Evolutionary conservation across 1,140 invertebrate species (phyloP).

Genomic region (Cydia splendana): DNA sequence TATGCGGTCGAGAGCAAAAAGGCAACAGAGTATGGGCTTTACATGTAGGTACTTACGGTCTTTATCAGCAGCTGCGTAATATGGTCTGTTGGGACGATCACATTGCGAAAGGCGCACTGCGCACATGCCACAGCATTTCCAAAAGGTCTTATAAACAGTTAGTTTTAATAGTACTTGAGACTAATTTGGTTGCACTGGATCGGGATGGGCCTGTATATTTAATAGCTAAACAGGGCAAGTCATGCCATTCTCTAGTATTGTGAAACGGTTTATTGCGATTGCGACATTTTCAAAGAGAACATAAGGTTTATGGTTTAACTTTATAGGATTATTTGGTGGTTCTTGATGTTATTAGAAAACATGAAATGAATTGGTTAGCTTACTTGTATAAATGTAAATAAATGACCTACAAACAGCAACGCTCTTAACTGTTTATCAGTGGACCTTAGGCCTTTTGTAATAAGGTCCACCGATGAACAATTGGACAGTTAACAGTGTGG

Average conservation of each 20-base stretch:
- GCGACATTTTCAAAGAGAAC: neutral
- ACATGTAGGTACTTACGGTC: neutral
- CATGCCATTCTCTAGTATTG: slow-evolving; percentile 19
- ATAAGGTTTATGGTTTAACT: neutral
- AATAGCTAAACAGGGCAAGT: slow-evolving; percentile 21
- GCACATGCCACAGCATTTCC: neutral
- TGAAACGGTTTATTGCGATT: slow-evolving; percentile 1
- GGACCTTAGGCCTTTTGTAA: too few species aligned
- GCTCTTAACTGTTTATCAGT: too few species aligned
- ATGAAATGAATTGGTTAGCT: neutral
- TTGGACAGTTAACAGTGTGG: too few species aligned
- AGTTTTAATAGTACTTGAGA: neutral
- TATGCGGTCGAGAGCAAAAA: neutral
- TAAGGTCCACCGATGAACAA: too few species aligned
- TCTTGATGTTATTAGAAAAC: neutral
- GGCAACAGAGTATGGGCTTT: neutral
- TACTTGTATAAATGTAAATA: too few species aligned
- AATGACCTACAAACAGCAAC: too few species aligned
- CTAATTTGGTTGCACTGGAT: neutral
- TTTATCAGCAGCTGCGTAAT: neutral
- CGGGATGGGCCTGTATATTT: neutral
- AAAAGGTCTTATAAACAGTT: neutral
- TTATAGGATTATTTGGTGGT: too few species aligned
- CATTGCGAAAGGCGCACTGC: slow-evolving; percentile 27
- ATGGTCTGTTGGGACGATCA: slow-evolving; percentile 27